Evolutionary conservation across 2,888 invertebrate species (phyloP).

Genomic region (Tetragonula carbonaria): DNA sequence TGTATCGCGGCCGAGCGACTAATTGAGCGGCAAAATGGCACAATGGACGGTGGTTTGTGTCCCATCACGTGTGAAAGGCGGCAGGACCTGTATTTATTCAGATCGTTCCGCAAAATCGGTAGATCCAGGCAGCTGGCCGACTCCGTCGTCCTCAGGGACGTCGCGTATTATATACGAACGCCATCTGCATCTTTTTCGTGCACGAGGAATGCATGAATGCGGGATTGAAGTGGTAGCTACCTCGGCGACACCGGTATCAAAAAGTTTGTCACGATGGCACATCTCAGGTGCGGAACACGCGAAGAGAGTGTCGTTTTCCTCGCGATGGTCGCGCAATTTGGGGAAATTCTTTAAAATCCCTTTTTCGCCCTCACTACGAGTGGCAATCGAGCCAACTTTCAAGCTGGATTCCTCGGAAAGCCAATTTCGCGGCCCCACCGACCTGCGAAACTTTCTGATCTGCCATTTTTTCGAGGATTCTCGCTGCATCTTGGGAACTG

Average conservation of each 20-base stretch:
- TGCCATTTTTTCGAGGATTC: conserved; percentile 65
- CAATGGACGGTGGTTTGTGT: conserved; percentile 14
- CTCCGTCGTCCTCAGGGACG: conserved; percentile 11
- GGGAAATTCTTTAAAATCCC: conserved; percentile 66
- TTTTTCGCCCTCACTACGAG: conserved; percentile 33
- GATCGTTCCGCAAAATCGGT: conserved; percentile 58
- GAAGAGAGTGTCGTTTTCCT: conserved; percentile 58
- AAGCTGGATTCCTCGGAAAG: conserved; percentile 59
- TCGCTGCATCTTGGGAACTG: conserved; percentile 45
- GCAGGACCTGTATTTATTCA: conserved; percentile 56
- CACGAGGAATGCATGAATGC: conserved; percentile 74
- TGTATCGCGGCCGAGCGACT: not conserved
- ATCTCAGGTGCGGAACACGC: conserved; percentile 61
- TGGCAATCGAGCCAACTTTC: conserved; percentile 66
- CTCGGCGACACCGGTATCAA: conserved; percentile 67
- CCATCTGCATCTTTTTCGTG: conserved; percentile 76
- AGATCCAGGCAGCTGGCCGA: conserved; percentile 60
- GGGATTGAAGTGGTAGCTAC: conserved; percentile 62
- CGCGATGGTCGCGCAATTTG: conserved; percentile 71
- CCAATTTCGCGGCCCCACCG: conserved; percentile 66
- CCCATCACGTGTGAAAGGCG: conserved; percentile 32
- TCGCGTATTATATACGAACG: conserved; percentile 71
- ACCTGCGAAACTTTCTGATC: conserved; percentile 62
- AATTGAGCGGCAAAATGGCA: conserved; percentile 42
- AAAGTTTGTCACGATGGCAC: conserved; percentile 64